Evolutionary conservation across 2,888 invertebrate species (phyloP), one percentile per base, ranked within the genome.

Genomic region (Apamea epomidion): DNA sequence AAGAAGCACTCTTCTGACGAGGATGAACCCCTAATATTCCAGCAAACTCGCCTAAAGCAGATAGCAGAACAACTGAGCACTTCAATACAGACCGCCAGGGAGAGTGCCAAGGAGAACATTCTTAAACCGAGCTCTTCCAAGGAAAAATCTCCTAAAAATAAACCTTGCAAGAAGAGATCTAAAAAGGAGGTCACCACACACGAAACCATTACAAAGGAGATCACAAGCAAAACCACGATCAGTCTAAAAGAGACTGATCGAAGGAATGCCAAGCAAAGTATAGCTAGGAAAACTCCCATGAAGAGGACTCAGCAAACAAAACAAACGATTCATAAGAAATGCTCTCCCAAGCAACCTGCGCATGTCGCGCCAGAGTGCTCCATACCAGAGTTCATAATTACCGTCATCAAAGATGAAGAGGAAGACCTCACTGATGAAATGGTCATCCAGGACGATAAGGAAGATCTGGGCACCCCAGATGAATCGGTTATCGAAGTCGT

Each of bases 1-100:
- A 78, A 54, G n/a, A 67, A 5, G 25, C 16, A 29, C 4, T 78
- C 70, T n/a, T 65, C 80, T 37, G 84, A 82, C 25, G 84, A 82
- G 8, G 84, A 82, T 45, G 84, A 84, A 45, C 84, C 84, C 5
- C 32, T 84, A 1, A 84, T 82, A 21, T 71, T 54, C 10, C 62
- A 72, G n/a, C 14, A 62, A 29, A 29, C 21, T 21, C 72, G 72
- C 14, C 64, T 62, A 42, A 7, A 42, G 4, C 72, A 72, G 72
- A 14, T 2, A 42, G 12, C 7, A n/a, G 18, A 16, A 37, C 32
- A 25, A 37, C 18, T 0, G 3, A 71, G 6, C n/a, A n/a, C 10
- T 71, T 18, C 37, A 18, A 58, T n/a, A 48, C 77, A 45, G n/a
- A n/a, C n/a, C 18, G 18, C n/a, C 8, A 60, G 25, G 1, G 42